phyloP scores from a whole-genome alignment of 2,113 vertebrate genomes.

The Tamias sibiricus region DNA sequence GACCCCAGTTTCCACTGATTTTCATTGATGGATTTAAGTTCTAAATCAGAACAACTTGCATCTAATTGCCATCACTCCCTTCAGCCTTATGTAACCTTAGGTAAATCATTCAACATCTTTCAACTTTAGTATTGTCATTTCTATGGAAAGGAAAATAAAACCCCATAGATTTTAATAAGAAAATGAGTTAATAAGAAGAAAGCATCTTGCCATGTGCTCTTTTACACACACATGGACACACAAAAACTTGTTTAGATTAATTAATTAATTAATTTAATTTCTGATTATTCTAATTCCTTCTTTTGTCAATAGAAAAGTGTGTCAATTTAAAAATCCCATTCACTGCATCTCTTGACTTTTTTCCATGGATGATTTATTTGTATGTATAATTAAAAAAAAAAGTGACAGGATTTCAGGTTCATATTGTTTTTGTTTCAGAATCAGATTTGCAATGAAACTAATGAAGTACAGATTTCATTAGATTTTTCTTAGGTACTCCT shows the following conservation, averaged over 20 bases:
- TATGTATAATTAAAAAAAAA: background rate
- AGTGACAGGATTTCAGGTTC: background rate
- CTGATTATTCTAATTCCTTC: background rate
- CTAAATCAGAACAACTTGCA: background rate
- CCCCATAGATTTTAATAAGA: background rate
- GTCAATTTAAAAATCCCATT: background rate
- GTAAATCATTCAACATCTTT: too few relatives aligned
- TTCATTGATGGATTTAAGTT: too few relatives aligned
- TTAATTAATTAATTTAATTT: too few relatives aligned
- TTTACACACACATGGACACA: background rate
- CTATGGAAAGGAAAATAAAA: background rate
- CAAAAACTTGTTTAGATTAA: background rate
- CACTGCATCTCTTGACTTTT: background rate
- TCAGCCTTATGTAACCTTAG: too few relatives aligned
- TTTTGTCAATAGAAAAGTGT: background rate
- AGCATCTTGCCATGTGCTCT: rapidly evolving
- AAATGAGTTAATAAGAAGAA: background rate
- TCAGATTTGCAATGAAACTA: too few relatives aligned
- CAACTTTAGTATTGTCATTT: background rate
- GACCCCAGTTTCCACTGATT: rapidly evolving
- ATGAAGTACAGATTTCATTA: too few relatives aligned
- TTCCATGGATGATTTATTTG: background rate
- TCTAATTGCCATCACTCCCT: background rate
- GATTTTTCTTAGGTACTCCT: rapidly evolving
- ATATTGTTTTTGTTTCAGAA: too few relatives aligned